Base-by-base conservation (phyloP, 2,113 vertebrate genomes). In the Atherinomorus stipes region DNA sequence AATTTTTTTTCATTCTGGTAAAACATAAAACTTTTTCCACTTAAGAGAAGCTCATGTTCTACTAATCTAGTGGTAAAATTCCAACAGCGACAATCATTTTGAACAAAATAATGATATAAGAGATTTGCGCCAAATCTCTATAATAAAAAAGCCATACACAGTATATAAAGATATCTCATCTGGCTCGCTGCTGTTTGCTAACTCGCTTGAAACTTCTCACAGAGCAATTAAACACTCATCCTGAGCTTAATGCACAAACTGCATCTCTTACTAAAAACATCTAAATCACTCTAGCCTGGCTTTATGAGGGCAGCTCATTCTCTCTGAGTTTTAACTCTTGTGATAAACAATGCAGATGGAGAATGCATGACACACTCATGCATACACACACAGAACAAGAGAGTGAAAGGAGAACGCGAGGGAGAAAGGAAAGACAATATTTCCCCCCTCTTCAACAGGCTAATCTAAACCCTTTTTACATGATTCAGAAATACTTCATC, bases 401-500 rank as follows among this genome's bases (percentile, higher is more conserved):
- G 47, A 66, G 11, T 34, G 16, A 64, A 53, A 56, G 19, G 22
- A 58, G 28, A 74, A 61, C 52, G 50, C 65, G 38, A 28, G 57
- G 40, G 56, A 28, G 60, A 70, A 60, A 25, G 47, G 56, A 70
- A 64, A 79, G 60, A 78, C 34, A 68, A 80, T 62, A 78, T 75
- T 85, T 79, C 62, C 67, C 67, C 56, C 54, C 69, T 76, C 78
- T 83, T 78, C 67, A 66, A 28, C 44, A 49, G 56, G 57, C 70
- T 80, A 40, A 83, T 85, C 71, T 76, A 77, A 70, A 84, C 53
- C 78, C 73, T 76, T 76, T 69, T 72, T 72, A 74, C 70, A 63
- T 78, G 64, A 78, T 88, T 88, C 81, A 84, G 76, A 80, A 80
- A 88, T 68, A 79, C 73, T 84, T 76, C 62, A n/a, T 77, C 64